Evolutionary conservation across 2,888 invertebrate species (phyloP).

Genomic region (Biston betularia): DNA sequence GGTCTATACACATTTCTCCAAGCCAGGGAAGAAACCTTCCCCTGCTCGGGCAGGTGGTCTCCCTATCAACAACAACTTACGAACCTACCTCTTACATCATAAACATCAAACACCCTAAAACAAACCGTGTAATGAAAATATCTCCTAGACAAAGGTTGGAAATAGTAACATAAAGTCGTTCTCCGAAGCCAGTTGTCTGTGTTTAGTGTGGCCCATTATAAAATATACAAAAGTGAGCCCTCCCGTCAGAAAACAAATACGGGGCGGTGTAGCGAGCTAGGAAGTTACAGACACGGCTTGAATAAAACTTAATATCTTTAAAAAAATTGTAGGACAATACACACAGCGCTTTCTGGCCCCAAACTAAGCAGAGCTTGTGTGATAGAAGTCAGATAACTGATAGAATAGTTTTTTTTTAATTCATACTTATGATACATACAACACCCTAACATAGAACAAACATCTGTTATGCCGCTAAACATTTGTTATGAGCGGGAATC

Average conservation of each 20-base stretch:
- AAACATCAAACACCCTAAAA: constrained; percentile 30
- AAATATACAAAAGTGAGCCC: constrained; percentile 71
- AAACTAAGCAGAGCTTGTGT: no score
- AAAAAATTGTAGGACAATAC: no score
- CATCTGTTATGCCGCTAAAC: no score
- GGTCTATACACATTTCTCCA: not conserved
- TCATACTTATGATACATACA: no score
- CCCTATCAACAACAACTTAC: constrained; percentile 5
- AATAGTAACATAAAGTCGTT: constrained; percentile 68
- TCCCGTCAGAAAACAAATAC: constrained; percentile 71
- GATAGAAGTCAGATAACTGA: no score
- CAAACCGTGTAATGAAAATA: constrained; percentile 36
- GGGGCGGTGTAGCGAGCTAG: constrained; percentile 40
- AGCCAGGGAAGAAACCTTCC: not conserved
- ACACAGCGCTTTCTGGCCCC: no score
- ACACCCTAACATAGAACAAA: no score
- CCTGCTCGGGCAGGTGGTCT: constrained; percentile 14
- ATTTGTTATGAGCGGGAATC: no score
- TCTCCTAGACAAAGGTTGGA: constrained; percentile 49
- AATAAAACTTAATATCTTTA: not conserved
- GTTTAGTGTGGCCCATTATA: constrained; percentile 74
- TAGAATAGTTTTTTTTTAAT: no score
- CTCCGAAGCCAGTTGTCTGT: constrained; percentile 74
- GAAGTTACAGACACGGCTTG: constrained; percentile 48
- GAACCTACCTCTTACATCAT: constrained; percentile 11